A percentile compares a stretch with the other conserved stretches of the same genome.
These are phyloP conservation scores for Turritopsis dohrnii DNA, from an alignment of 30 jellyfish, hydroid and myxozoan genomes.

Conservation along the genomic window DNA sequence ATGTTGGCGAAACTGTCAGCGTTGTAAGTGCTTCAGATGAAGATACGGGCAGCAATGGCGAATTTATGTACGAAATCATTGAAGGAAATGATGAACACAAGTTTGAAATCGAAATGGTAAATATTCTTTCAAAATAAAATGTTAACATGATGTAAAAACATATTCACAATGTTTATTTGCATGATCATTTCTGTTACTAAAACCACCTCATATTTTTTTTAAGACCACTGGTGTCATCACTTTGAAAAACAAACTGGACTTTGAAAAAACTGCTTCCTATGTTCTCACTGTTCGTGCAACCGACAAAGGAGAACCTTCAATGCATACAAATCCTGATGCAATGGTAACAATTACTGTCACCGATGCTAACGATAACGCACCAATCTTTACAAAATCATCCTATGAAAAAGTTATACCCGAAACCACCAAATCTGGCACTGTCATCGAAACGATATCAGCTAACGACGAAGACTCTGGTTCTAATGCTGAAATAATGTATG, in stretches of 20 bases:
- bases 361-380: conserved; percentile 13
- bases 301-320: conserved; percentile 27
- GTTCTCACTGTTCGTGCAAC: conserved; percentile 23
- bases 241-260: conserved; percentile 16
- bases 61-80: conserved; percentile 13
- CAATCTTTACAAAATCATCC: not conserved
- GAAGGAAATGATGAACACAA: not conserved
- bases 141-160: no score
- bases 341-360: conserved; percentile 8
- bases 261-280: conserved; percentile 9
- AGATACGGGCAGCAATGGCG: conserved; percentile 31
- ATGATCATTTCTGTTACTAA: no score
- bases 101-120: not conserved
- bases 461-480: conserved; percentile 7
- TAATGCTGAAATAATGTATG: conserved; percentile 3
- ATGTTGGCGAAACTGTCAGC: conserved; percentile 7
- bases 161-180: no score
- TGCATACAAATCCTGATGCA: not conserved
- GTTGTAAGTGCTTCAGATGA: conserved; percentile 21
- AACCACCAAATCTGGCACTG: not conserved
- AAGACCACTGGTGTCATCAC: conserved; percentile 17
- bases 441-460: conserved; percentile 5
- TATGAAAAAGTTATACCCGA: not conserved
- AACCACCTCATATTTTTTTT: no score
- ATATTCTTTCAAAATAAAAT: not conserved